Percentiles rank a stretch among this genome's conserved stretches.
These are phyloP conservation scores for Thysanoteuthis rhombus DNA, from an alignment of 2,888 invertebrate species.

Conservation along the genomic window DNA sequence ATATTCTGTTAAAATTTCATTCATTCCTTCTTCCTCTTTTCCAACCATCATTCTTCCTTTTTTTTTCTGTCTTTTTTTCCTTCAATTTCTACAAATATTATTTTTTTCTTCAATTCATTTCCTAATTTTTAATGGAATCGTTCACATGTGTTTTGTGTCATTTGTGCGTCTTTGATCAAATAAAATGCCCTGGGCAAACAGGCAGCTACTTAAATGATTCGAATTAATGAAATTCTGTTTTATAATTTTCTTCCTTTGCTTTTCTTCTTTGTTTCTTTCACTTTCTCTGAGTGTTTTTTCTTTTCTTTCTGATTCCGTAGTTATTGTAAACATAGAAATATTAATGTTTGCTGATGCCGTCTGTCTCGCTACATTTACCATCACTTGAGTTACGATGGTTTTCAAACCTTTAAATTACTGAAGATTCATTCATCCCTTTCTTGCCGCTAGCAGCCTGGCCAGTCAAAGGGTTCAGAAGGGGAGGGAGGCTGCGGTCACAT, in stretches of 20 bases:
- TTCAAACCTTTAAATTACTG: too few species aligned
- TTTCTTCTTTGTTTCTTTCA: not conserved
- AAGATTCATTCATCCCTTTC: too few species aligned
- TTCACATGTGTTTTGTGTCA: not conserved
- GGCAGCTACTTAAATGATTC: not conserved
- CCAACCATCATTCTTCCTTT: not conserved
- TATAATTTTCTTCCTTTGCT: not conserved
- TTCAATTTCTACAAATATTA: not conserved
- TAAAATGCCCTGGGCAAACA: not conserved
- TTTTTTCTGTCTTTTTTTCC: not conserved
- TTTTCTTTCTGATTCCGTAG: not conserved
- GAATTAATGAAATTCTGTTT: not conserved
- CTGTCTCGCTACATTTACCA: not conserved
- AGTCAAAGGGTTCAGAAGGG: too few species aligned
- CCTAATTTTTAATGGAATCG: not conserved
- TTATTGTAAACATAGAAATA: not conserved
- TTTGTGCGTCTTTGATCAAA: not conserved
- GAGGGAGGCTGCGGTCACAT: too few species aligned
- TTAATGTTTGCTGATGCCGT: not conserved
- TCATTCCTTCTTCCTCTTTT: not conserved
- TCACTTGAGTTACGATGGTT: too few species aligned
- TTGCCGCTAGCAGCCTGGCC: too few species aligned
- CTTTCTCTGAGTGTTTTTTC: not conserved
- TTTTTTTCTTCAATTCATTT: not conserved
- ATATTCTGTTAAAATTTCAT: not conserved